Conservation (phyloP, 2,888 invertebrate species). For the Idaea aversata region DNA sequence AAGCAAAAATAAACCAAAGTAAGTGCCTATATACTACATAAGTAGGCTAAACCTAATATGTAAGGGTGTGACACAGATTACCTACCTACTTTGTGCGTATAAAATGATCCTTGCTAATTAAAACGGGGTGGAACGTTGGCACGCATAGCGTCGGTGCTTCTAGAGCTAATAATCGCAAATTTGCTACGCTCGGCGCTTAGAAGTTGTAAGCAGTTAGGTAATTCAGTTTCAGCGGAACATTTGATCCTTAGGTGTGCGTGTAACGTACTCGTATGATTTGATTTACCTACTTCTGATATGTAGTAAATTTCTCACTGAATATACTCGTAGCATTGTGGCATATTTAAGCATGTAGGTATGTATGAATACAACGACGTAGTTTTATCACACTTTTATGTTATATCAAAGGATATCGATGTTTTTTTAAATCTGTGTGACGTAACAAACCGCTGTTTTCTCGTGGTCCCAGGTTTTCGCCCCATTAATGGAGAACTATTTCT, state of each 20-base stretch:
- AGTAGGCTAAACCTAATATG: not conserved
- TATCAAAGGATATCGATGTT: too few species aligned
- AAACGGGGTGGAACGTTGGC: constrained; percentile 15
- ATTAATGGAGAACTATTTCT: too few species aligned
- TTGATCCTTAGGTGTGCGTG: constrained; percentile 15
- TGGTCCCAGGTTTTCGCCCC: too few species aligned
- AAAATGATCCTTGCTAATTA: constrained; percentile 23
- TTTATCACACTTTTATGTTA: too few species aligned
- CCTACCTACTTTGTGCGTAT: constrained; percentile 11
- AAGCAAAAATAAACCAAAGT: not conserved
- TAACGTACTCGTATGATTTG: constrained; percentile 11
- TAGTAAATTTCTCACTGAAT: not conserved
- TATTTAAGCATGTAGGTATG: not conserved
- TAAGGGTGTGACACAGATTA: constrained; percentile 13
- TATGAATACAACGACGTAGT: too few species aligned
- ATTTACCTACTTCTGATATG: not conserved
- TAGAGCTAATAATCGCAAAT: constrained; percentile 20
- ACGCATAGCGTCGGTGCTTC: constrained; percentile 11
- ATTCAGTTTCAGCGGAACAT: constrained; percentile 14
- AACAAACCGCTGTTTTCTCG: too few species aligned
- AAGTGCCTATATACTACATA: not conserved
- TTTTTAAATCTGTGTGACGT: too few species aligned
- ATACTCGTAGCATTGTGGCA: not conserved
- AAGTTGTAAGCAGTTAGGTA: constrained; percentile 8
- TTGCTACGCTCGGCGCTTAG: constrained; percentile 12